phyloP scores from a whole-genome alignment of 2,888 invertebrate genomes.

The Nebria salina region DNA sequence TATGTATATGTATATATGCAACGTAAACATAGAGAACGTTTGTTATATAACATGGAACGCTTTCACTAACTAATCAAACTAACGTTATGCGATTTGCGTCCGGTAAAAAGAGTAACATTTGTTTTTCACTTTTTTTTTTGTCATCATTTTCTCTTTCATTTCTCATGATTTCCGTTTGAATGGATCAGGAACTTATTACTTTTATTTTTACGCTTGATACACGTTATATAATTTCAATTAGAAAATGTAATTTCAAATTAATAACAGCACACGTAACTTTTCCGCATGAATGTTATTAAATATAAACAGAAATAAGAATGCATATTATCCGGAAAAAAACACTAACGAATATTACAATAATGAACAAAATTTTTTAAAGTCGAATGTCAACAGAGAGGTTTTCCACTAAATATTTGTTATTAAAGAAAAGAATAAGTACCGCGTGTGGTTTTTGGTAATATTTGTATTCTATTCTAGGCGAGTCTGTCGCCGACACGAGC shows the following conservation, averaged over 20 bases:
- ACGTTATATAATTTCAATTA: neutral
- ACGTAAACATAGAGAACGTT: neutral
- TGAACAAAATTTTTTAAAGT: neutral
- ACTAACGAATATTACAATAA: neutral
- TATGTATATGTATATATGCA: slow-evolving; percentile 2
- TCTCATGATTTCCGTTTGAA: slow-evolving; percentile 15
- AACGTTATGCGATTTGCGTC: slow-evolving; percentile 22
- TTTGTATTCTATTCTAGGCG: slow-evolving; percentile 73
- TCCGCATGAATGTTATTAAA: no score
- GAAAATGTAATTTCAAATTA: neutral
- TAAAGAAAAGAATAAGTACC: neutral
- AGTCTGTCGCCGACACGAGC: slow-evolving; percentile 92
- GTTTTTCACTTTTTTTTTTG: neutral
- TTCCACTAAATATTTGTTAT: no score
- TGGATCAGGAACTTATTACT: neutral
- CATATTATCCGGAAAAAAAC: no score
- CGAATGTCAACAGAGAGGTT: no score
- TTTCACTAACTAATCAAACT: slow-evolving; percentile 16
- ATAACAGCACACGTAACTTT: neutral
- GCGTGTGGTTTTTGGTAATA: slow-evolving; percentile 58
- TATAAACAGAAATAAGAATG: neutral
- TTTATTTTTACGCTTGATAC: neutral
- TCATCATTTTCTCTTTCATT: slow-evolving; percentile 14
- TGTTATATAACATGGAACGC: slow-evolving; percentile 9
- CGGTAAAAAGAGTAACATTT: slow-evolving; percentile 8